phyloP scores from a whole-genome alignment of 2,888 invertebrate genomes.

The Thymelicus acteon region DNA sequence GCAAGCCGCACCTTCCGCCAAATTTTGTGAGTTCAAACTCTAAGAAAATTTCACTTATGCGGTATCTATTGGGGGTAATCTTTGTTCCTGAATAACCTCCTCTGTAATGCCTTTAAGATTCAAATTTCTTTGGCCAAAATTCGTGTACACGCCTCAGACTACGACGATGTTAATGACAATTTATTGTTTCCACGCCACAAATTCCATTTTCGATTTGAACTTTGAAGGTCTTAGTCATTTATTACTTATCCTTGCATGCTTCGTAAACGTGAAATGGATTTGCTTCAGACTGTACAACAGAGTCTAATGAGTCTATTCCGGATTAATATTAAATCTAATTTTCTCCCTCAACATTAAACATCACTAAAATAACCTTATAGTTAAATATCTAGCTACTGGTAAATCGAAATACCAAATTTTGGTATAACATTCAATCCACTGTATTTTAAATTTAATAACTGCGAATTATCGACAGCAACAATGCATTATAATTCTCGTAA shows the following conservation, averaged over 20 bases:
- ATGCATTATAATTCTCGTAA: conserved; percentile 1
- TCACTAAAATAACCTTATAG: no score
- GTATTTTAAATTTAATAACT: conserved; percentile 5
- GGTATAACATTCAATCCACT: background rate
- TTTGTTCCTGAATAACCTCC: background rate
- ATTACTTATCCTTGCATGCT: conserved; percentile 37
- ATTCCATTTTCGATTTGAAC: conserved; percentile 44
- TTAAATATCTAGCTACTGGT: no score
- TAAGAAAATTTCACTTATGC: no score
- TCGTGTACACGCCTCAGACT: conserved; percentile 16
- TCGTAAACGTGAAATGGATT: conserved; percentile 33
- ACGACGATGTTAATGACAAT: conserved; percentile 42
- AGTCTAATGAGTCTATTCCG: no score
- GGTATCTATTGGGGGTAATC: no score
- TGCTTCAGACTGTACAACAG: conserved; percentile 16
- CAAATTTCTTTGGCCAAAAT: conserved; percentile 13
- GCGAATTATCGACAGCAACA: background rate
- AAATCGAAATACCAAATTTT: background rate
- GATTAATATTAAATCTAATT: no score
- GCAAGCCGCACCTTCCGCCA: no score
- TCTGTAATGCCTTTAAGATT: conserved; percentile 9
- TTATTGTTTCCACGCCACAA: conserved; percentile 44
- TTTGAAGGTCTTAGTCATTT: conserved; percentile 43
- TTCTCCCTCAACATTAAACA: no score
- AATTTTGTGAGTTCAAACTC: no score